These are phyloP conservation scores for Ornithoptera priamus DNA, from an alignment of 2,888 invertebrate genomes.

Conservation along the genomic window DNA sequence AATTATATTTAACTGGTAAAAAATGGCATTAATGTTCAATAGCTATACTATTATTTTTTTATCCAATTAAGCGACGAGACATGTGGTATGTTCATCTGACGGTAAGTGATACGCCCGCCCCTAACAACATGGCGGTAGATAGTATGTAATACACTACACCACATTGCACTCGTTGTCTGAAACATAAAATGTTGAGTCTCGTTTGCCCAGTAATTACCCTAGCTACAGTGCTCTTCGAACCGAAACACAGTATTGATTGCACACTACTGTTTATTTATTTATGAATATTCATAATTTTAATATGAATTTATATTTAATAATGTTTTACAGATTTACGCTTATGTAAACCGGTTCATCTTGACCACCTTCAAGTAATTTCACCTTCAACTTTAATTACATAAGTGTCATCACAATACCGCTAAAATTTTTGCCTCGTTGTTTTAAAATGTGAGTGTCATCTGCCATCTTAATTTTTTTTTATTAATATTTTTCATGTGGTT, in stretches of 20 bases:
- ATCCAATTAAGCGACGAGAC: no score
- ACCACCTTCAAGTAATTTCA: slow-evolving; percentile 3
- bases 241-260: no score
- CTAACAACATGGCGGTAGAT: no score
- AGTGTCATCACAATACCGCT: neutral
- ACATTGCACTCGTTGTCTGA: no score
- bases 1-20: no score
- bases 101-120: no score
- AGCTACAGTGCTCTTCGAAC: no score
- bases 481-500: neutral
- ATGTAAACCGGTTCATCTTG: slow-evolving; percentile 12
- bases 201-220: no score
- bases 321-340: neutral
- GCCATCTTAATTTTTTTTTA: neutral
- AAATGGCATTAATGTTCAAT: neutral
- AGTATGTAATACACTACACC: no score
- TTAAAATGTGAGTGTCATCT: neutral
- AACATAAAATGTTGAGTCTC: no score
- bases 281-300: neutral
- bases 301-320: neutral
- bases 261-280: neutral
- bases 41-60: neutral
- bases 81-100: no score
- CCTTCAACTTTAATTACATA: slow-evolving; percentile 23
- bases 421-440: neutral